Percentiles rank a stretch among this genome's conserved stretches.
Conservation (phyloP, 2,797 vertebrate genomes). For the Anas bernieri region DNA sequence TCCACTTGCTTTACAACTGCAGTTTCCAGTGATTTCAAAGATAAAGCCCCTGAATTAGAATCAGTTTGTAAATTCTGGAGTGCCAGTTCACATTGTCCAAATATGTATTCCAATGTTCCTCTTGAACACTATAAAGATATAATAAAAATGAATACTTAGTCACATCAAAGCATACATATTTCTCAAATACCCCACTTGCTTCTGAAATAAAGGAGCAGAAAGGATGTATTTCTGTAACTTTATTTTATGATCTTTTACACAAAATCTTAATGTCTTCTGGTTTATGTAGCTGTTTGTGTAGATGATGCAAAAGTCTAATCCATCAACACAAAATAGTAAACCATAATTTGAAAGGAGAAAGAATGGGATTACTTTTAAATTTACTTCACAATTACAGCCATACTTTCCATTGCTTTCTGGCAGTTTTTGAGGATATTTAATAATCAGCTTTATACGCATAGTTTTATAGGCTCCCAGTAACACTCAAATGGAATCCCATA, state of each 20-base stretch:
- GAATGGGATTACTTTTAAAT: neutral
- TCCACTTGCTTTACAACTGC: constrained; percentile 86
- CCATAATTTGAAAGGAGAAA: neutral
- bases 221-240: neutral
- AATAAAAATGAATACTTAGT: neutral
- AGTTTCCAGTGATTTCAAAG: constrained; percentile 84
- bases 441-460: neutral
- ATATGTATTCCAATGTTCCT: constrained; percentile 92
- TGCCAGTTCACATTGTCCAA: constrained; percentile 85
- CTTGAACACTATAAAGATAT: constrained; percentile 84
- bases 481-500: neutral
- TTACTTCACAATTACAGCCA: neutral
- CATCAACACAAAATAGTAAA: neutral
- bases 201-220: neutral
- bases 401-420: neutral
- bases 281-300: neutral
- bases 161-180: neutral
- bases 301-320: neutral
- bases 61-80: constrained; percentile 86
- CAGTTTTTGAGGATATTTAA: neutral
- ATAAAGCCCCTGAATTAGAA: constrained; percentile 76
- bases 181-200: neutral
- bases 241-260: neutral
- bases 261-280: neutral
- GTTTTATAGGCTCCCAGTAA: neutral